Evolutionary conservation across 1,140 invertebrate species (phyloP), one percentile per base, ranked within the genome.

Genomic region (Mercenaria mercenaria): DNA sequence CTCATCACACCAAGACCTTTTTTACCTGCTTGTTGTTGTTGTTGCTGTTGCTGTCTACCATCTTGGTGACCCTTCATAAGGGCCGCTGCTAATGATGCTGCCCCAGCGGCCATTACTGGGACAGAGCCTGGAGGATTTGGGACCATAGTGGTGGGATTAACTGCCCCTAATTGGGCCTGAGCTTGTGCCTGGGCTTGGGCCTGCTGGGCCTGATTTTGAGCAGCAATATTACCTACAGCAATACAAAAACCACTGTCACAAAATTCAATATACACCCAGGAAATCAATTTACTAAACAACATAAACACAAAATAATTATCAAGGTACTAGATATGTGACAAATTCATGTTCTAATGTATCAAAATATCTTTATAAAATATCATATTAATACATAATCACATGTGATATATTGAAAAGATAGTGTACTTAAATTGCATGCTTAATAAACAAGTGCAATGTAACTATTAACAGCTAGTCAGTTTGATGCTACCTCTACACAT

Each of bases 171-270:
- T 47, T 64, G 76, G 43, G 86, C 86, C 59, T 80, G 86, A 81
- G 39, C 50, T 41, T 77, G 86, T 20, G 52, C 72, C 82, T 72
- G 82, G 56, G 67, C 67, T 18, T 67, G 61, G 50, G 76, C 20
- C n/a, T 64, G 39, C 47, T 84, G 82, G 32, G 59, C 80, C 80
- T 82, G 80, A 83, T 15, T 84, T 74, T 85, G 83, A 79, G 86
- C 86, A 81, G 86, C 86, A n/a, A 88, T 52, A 43, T 88, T 88
- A 88, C 86, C 86, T 88, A 81, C 76, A 81, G 41, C 3, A 32
- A 88, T 77, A 87, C 84, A 87, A 56, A 56, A 87, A 85, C 39
- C 76, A 34, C 67, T 8, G 47, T 74, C 34, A 74, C 72, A 77
- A 59, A 34, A 56, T 8, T 41, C 23, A 64, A 64, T 11, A n/a